phyloP scores from a whole-genome alignment of 2,888 invertebrate species.

The Acrocera orbiculus region DNA sequence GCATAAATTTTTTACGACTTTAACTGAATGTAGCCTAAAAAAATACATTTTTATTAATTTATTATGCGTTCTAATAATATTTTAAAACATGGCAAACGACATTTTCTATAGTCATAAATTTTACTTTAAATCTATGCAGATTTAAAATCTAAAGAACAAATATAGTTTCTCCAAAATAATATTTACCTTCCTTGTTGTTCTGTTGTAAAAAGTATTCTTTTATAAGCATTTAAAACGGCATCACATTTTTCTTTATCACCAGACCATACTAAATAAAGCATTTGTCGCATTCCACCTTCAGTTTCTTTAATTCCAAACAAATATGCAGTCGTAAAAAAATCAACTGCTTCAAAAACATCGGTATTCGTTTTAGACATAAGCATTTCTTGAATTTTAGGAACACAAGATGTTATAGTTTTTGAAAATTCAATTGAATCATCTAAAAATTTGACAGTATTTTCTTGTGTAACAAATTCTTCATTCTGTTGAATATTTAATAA shows the following conservation, averaged over 20 bases:
- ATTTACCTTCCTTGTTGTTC: constrained; percentile 23
- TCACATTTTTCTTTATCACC: constrained; percentile 58
- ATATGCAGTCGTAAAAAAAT: constrained; percentile 68
- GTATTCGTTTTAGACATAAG: constrained; percentile 53
- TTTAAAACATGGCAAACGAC: too few relatives aligned
- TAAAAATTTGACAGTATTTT: constrained; percentile 50
- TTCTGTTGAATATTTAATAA: constrained; percentile 18
- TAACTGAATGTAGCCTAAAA: constrained; percentile 34
- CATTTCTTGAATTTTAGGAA: constrained; percentile 52
- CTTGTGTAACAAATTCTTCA: constrained; percentile 40
- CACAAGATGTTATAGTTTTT: constrained; percentile 22
- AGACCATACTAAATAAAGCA: constrained; percentile 63
- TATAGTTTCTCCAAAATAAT: background rate
- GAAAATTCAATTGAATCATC: constrained; percentile 43
- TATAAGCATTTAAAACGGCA: constrained; percentile 61
- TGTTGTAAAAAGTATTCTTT: constrained; percentile 30
- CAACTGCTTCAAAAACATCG: constrained; percentile 76
- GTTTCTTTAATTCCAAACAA: constrained; percentile 61
- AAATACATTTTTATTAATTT: constrained; percentile 5
- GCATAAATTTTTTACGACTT: constrained; percentile 41
- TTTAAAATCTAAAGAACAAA: background rate
- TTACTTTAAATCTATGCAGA: too few relatives aligned
- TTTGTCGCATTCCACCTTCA: constrained; percentile 50
- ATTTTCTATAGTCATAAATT: too few relatives aligned
- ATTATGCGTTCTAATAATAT: too few relatives aligned